These are phyloP conservation scores for Lomographa bimaculata DNA, from an alignment of 2,888 invertebrate genomes.

Conservation along the genomic window DNA sequence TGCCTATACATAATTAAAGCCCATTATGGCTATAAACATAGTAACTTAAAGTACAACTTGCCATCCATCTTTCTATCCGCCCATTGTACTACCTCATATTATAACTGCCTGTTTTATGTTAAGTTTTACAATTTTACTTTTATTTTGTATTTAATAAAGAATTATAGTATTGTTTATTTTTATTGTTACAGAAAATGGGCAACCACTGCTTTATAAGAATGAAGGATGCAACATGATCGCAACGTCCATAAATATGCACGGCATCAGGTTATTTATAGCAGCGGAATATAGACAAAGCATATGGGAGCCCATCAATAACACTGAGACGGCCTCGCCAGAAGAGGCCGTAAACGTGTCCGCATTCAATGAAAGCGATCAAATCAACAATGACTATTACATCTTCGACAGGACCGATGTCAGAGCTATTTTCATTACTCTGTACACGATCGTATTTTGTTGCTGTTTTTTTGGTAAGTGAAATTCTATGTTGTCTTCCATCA, in stretches of 20 bases:
- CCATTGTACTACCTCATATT: no score
- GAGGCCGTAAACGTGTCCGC: slow-evolving; percentile 47
- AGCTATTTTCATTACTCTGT: slow-evolving; percentile 89
- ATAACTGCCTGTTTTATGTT: no score
- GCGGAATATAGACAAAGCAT: slow-evolving; percentile 49
- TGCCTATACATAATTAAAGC: no score
- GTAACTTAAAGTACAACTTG: no score
- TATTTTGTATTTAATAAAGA: no score
- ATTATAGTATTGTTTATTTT: slow-evolving; percentile 7
- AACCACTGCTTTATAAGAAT: slow-evolving; percentile 23
- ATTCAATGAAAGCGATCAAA: slow-evolving; percentile 50
- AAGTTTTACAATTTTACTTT: no score
- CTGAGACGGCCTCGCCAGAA: slow-evolving; percentile 15
- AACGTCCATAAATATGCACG: slow-evolving; percentile 52
- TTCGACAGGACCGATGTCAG: slow-evolving; percentile 90
- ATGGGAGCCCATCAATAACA: slow-evolving; percentile 31
- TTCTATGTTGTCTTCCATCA: no score
- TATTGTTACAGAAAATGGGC: slow-evolving; percentile 58
- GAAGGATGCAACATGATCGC: slow-evolving; percentile 41
- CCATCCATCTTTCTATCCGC: no score
- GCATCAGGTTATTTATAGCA: slow-evolving; percentile 49
- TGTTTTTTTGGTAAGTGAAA: slow-evolving; percentile 92
- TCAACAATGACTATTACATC: slow-evolving; percentile 85
- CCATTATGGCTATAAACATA: no score
- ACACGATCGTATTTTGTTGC: slow-evolving; percentile 90